These are phyloP conservation scores for Anoplophora glabripennis DNA, from an alignment of 1,140 invertebrate genomes.

Conservation along the genomic window DNA sequence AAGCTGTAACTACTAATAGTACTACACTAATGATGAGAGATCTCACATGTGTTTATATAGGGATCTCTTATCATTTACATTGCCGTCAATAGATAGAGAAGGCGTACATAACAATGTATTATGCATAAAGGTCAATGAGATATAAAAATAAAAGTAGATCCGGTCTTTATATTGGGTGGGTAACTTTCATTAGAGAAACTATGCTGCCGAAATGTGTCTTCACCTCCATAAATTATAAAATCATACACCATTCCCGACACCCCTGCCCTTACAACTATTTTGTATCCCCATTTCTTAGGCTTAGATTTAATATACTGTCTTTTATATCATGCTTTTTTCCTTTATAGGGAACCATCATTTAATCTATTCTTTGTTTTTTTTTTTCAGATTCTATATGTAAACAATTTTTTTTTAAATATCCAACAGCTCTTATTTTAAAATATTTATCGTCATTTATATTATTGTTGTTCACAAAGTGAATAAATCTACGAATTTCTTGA, in stretches of 20 bases:
- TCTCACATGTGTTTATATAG: too few species aligned
- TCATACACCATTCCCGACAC: slow-evolving; percentile 23
- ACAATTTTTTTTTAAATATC: slow-evolving; percentile 30
- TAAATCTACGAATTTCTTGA: slow-evolving; percentile 18
- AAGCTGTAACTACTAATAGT: too few species aligned
- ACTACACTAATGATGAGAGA: too few species aligned
- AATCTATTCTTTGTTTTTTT: slow-evolving; percentile 33
- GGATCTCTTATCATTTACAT: too few species aligned
- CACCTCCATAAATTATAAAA: slow-evolving; percentile 28
- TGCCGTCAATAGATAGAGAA: too few species aligned
- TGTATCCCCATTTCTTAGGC: slow-evolving; percentile 28
- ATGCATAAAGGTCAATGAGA: too few species aligned
- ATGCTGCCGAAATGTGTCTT: slow-evolving; percentile 9
- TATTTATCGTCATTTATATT: slow-evolving; percentile 26
- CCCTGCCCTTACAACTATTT: slow-evolving; percentile 40
- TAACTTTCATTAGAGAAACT: slow-evolving; percentile 44
- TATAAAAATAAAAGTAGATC: too few species aligned
- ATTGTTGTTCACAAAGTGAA: slow-evolving; percentile 17
- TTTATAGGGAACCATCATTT: slow-evolving; percentile 50
- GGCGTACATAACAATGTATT: too few species aligned
- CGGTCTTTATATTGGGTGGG: too few species aligned
- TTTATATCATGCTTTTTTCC: slow-evolving; percentile 36
- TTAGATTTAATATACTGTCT: slow-evolving; percentile 17
- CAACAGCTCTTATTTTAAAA: slow-evolving; percentile 32
- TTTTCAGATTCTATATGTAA: slow-evolving; percentile 25